phyloP scores from a whole-genome alignment of 2,113 vertebrate species.

The Erinaceus europaeus region DNA sequence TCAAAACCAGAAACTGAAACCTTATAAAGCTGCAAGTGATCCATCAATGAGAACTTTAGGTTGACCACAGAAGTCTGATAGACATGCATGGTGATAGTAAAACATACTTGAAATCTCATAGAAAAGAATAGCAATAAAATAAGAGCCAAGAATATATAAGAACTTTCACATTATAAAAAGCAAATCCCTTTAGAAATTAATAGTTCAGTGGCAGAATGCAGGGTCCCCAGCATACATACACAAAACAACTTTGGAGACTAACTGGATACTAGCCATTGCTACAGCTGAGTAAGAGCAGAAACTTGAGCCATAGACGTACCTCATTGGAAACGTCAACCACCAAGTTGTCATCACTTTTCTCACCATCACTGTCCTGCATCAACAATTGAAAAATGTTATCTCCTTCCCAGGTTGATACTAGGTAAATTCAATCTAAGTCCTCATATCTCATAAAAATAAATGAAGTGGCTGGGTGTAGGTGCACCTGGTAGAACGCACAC shows the following conservation, averaged over 20 bases:
- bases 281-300: neutral
- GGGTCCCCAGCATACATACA: no score
- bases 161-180: neutral
- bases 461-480: no score
- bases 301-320: slow-evolving; percentile 73
- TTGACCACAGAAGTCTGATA: neutral
- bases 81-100: neutral
- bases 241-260: neutral
- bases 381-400: slow-evolving; percentile 66
- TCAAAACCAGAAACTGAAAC: slow-evolving; percentile 18
- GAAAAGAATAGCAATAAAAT: neutral
- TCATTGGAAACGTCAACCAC: slow-evolving; percentile 92
- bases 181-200: neutral
- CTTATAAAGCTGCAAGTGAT: neutral
- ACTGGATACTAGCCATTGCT: neutral
- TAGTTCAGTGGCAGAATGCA: no score
- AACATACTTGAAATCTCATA: neutral
- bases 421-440: neutral
- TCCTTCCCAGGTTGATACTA: neutral
- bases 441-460: neutral
- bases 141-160: neutral
- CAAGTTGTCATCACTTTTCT: slow-evolving; percentile 90
- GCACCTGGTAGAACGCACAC: no score
- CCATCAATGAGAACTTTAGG: neutral
- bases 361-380: slow-evolving; percentile 88